Evolutionary conservation across 2,797 vertebrate genomes (phyloP), one percentile per base, ranked within the genome.

Genomic region (Erethizon dorsatum): DNA sequence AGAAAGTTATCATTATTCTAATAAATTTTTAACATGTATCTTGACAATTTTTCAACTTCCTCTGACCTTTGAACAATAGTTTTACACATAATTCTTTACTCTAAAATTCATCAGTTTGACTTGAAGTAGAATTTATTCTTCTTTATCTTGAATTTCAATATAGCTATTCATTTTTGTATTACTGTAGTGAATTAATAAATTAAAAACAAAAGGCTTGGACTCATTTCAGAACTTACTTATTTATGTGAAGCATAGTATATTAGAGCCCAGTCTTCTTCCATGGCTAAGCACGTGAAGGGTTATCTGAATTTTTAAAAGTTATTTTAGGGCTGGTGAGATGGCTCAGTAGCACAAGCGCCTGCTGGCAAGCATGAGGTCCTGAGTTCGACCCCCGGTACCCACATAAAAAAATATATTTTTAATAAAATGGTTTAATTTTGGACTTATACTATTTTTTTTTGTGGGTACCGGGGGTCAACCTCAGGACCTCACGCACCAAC

Each of bases 1-100:
- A 98, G 14, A 52, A 98, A 98, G 56, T 65, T 86, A 97, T 59
- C 73, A 87, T 92, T 98, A 97, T 97, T 96, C 65, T 94, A 97
- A 83, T 97, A 79, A 96, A 97, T 97, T 98, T 97, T 96, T 97
- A 97, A 90, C 24, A 85, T 84, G 3, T 50, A 96, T 90, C 67
- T 93, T 97, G 91, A 96, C 75, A 97, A 97, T 31, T 96, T 96
- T 97, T 97, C 88, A 96, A 92, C 88, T 98, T 97, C 41, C 10
- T 98, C 56, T 98, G 93, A 97, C 93, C 75, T 98, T 96, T 96
- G n/a, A 98, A 98, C 82, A 96, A 96, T 91, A 96, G 10, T 95
- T 96, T 80, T 78, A 80, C 65, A 93, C 31, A 91, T 95, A 90
- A 94, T 86, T 97, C 88, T 92, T 83, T 94, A 71, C 0, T 96